phyloP scores from a whole-genome alignment of 92 coral and sea anemone species.

The Pocillopora grandis region DNA sequence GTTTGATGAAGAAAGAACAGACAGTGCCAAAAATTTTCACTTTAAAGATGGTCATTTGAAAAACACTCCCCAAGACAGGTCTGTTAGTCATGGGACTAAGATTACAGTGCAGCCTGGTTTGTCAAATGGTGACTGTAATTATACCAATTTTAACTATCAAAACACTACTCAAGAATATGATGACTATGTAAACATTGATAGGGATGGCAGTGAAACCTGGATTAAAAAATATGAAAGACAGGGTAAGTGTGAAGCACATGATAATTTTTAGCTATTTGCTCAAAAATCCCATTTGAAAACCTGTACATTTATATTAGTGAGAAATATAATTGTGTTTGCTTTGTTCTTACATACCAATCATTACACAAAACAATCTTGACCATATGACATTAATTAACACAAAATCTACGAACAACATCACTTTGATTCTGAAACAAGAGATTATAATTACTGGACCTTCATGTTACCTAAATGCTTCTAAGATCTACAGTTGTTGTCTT shows the following conservation, averaged over 20 bases:
- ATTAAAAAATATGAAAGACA: background rate
- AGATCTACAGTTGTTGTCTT: no score
- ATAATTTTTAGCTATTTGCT: no score
- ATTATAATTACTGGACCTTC: no score
- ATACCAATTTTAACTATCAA: background rate
- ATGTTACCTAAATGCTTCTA: no score
- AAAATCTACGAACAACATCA: no score
- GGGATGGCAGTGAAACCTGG: background rate
- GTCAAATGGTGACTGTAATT: background rate
- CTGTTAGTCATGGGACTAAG: background rate
- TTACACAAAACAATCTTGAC: no score
- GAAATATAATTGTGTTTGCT: no score
- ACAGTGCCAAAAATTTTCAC: background rate
- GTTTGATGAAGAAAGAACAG: constrained; percentile 6
- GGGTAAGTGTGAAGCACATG: background rate
- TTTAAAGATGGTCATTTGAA: background rate
- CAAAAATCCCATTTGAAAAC: no score
- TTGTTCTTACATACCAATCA: no score
- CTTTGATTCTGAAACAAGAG: no score
- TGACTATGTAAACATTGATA: constrained; percentile 5
- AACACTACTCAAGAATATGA: background rate
- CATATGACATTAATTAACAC: no score
- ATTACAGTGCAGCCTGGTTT: constrained; percentile 13
- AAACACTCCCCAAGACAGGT: background rate
- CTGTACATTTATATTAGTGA: no score